phyloP scores from a whole-genome alignment of 2,113 vertebrate genomes.

The Neoarius graeffei region DNA sequence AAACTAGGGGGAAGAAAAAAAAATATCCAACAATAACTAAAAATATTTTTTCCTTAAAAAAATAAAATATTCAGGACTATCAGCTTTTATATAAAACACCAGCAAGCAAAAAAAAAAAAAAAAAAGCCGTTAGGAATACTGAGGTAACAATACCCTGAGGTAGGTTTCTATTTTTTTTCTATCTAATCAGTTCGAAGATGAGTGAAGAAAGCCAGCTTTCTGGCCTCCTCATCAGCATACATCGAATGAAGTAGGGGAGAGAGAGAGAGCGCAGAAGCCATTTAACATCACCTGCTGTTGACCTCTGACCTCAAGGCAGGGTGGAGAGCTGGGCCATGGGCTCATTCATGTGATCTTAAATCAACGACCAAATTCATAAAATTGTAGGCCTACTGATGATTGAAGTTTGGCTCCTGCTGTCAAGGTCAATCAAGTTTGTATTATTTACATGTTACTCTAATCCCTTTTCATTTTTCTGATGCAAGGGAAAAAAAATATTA shows the following conservation, averaged over 20 bases:
- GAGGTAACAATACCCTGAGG: slow-evolving; percentile 96
- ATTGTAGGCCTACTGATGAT: not conserved
- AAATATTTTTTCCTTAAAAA: slow-evolving; percentile 85
- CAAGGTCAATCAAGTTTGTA: not conserved
- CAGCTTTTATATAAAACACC: slow-evolving; percentile 84
- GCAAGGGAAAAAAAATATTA: not conserved
- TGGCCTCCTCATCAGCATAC: slow-evolving; percentile 70
- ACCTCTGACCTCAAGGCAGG: slow-evolving; percentile 48
- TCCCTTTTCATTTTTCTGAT: not conserved
- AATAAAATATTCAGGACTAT: slow-evolving; percentile 98
- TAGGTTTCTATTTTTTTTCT: slow-evolving; percentile 80
- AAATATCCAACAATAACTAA: slow-evolving; percentile 74
- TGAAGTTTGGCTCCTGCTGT: not conserved
- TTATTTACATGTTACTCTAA: not conserved
- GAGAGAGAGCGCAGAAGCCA: slow-evolving; percentile 66
- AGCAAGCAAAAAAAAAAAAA: slow-evolving; percentile 72
- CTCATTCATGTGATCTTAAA: not conserved
- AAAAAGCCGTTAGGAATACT: slow-evolving; percentile 80
- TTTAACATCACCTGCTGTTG: slow-evolving; percentile 57
- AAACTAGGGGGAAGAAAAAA: slow-evolving; percentile 70
- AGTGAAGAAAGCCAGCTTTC: slow-evolving; percentile 64
- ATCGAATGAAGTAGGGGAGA: slow-evolving; percentile 63
- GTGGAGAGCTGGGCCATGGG: not conserved
- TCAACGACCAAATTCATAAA: not conserved
- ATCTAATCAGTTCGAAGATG: slow-evolving; percentile 76